phyloP scores from a whole-genome alignment of 2,113 vertebrate genomes.

The Forbesichthys agassizii region DNA sequence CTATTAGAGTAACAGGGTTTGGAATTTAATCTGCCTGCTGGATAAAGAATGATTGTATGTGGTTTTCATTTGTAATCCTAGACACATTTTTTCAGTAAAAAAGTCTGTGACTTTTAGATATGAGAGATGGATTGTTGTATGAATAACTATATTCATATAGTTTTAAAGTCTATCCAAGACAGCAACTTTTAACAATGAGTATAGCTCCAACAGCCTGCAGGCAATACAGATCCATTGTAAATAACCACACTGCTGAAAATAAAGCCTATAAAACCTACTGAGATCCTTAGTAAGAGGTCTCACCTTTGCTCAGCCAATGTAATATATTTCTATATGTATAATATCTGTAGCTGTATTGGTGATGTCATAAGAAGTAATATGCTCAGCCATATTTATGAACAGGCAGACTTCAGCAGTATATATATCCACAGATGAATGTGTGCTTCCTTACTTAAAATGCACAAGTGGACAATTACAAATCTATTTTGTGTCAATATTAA shows the following conservation, averaged over 20 bases:
- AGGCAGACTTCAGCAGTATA: not conserved
- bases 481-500: not conserved
- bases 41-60: conserved; percentile 92
- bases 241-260: not conserved
- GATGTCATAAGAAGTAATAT: conserved; percentile 1
- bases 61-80: conserved; percentile 96
- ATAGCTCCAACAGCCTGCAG: conserved; percentile 49
- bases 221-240: conserved; percentile 30
- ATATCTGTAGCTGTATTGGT: conserved; percentile 7
- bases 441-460: not conserved
- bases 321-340: conserved; percentile 36
- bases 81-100: conserved; percentile 93
- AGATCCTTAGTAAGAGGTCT: conserved; percentile 16
- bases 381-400: not conserved
- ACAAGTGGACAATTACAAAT: not conserved
- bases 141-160: conserved; percentile 83
- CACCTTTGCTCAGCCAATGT: conserved; percentile 17
- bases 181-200: conserved; percentile 63
- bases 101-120: conserved; percentile 89
- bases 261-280: not conserved
- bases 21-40: conserved; percentile 93
- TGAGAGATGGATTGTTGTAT: conserved; percentile 88
- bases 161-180: conserved; percentile 79
- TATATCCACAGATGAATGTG: not conserved
- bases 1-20: conserved; percentile 97